A percentile compares a stretch with the other conserved stretches of the same genome.
These are phyloP conservation scores for Plusia festucae DNA, from an alignment of 2,888 invertebrate genomes.

Conservation along the genomic window DNA sequence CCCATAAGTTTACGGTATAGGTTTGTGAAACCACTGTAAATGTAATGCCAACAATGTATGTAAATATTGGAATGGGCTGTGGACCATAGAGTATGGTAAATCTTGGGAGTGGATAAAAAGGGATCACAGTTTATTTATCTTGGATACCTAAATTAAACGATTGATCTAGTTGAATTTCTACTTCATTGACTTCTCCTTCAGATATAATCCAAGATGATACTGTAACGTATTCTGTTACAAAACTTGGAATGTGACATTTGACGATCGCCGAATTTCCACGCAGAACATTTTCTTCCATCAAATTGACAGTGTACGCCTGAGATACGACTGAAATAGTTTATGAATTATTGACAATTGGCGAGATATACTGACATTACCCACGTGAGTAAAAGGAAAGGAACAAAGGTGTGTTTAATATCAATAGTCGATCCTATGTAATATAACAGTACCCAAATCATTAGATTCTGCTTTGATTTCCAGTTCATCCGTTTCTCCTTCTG, in stretches of 20 bases:
- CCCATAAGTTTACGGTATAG: constrained; percentile 97
- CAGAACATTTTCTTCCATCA: constrained; percentile 97
- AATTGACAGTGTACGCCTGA: constrained; percentile 96
- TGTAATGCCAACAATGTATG: constrained; percentile 23
- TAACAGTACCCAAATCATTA: constrained; percentile 77
- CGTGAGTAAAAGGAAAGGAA: constrained; percentile 44
- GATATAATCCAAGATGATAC: constrained; percentile 96
- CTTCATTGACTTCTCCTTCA: constrained; percentile 90
- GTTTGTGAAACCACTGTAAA: constrained; percentile 95
- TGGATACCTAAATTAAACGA: constrained; percentile 77
- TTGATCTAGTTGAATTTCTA: constrained; percentile 79
- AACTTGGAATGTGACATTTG: constrained; percentile 98
- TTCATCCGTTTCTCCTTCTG: constrained; percentile 89
- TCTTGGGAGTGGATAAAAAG: constrained; percentile 20
- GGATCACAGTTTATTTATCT: constrained; percentile 3
- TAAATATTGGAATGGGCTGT: not conserved
- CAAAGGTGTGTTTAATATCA: constrained; percentile 40
- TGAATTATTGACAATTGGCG: constrained; percentile 15
- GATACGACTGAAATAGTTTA: constrained; percentile 93
- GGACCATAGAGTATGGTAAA: constrained; percentile 3
- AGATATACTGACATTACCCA: constrained; percentile 28
- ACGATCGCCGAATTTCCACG: constrained; percentile 96
- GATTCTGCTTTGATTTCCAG: constrained; percentile 86
- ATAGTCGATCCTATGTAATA: constrained; percentile 25
- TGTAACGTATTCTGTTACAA: constrained; percentile 96